These are phyloP conservation scores for Helogale parvula DNA, from an alignment of 2,113 vertebrate species.

Conservation along the genomic window DNA sequence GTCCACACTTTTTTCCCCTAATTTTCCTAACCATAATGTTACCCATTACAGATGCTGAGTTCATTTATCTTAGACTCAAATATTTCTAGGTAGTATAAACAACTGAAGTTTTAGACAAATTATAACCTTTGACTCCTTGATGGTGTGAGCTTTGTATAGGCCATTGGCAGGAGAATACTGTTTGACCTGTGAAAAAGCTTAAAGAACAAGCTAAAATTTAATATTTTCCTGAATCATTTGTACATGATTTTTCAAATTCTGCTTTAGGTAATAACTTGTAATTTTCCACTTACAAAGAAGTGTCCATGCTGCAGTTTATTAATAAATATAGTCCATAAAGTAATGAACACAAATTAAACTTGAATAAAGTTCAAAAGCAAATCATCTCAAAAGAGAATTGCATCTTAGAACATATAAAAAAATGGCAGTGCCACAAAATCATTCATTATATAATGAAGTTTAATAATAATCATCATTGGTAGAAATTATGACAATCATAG, in stretches of 20 bases:
- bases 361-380: not conserved
- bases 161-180: not conserved
- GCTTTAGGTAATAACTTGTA: not conserved
- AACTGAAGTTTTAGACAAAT: not conserved
- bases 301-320: not conserved
- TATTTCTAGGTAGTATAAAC: not conserved
- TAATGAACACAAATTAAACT: not conserved
- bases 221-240: not conserved
- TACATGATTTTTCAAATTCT: not conserved
- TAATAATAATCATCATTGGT: not conserved
- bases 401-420: not conserved
- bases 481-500: not conserved
- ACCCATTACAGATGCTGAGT: accelerated
- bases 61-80: not conserved
- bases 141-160: not conserved
- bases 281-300: not conserved
- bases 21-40: not conserved
- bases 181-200: not conserved
- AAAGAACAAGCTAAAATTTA: not conserved
- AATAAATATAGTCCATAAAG: not conserved
- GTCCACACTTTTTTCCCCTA: not conserved
- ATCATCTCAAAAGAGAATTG: not conserved
- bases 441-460: not conserved
- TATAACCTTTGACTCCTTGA: not conserved
- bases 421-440: not conserved